Evolutionary conservation across 1,140 invertebrate genomes (phyloP), one percentile per base, ranked within the genome.

Genomic region (Bactericera cockerelli): DNA sequence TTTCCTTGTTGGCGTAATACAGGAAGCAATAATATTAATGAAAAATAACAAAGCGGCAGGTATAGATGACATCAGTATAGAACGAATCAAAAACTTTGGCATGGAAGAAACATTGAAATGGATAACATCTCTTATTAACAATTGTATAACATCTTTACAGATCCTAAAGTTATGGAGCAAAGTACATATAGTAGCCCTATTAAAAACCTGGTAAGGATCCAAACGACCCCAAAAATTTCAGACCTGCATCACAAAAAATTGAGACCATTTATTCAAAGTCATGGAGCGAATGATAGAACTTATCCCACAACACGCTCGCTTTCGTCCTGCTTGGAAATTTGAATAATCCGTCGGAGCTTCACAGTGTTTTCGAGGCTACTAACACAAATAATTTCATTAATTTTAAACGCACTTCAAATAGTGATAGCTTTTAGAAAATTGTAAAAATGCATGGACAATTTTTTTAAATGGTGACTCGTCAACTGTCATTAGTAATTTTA

Each of bases 181-280:
- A 55, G 36, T 24, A 16, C 33, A 61, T 56, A 19, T 63, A 21
- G 55, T 63, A 33, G 62, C 59, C 14, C 21, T 63, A n/a, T 57
- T 58, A 26, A n/a, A 61, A 61, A 55, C 62, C 59, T 22, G 62
- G 59, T 8, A 63, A 63, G 58, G 59, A 39, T 25, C 59, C 59
- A 28, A 55, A 39, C 38, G 59, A 63, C 28, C 59, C 62, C 28
- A 61, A 56, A 49, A 63, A 55, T 19, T 63, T 53, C 42, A 55
- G 62, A 55, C 62, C 59, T 6, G 53, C 61, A 14, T 63, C 59
- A 22, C 62, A 58, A 39, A n/a, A n/a, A n/a, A n/a, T n/a, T 57
- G 61, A 54, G 39, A 55, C 53, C 59, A 62, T 58, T 42, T 58
- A 36, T 63, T 59, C 53, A 63, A 63, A 61, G 54, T 61, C 21